These are phyloP conservation scores for Platycheirus albimanus DNA, from an alignment of 2,888 invertebrate species.

Conservation along the genomic window DNA sequence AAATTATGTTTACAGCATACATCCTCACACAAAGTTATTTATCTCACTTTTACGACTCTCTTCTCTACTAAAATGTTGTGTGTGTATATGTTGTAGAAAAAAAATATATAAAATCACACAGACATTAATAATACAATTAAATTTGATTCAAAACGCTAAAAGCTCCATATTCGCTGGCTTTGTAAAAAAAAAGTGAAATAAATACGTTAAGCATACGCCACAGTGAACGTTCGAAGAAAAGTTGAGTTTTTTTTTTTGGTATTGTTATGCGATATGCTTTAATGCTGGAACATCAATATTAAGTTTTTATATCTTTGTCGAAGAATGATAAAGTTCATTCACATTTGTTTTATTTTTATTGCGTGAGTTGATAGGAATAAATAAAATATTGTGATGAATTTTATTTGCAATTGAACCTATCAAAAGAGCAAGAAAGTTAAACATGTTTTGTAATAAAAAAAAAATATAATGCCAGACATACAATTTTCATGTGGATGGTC, in stretches of 20 bases:
- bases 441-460: neutral
- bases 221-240: neutral
- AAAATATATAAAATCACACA: neutral
- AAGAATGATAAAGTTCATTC: constrained; percentile 1
- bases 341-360: constrained; percentile 15
- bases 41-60: constrained; percentile 14
- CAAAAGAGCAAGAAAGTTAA: neutral
- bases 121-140: neutral
- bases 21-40: constrained; percentile 6
- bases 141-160: neutral
- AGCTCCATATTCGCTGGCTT: neutral
- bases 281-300: constrained; percentile 1
- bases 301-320: neutral
- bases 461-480: neutral
- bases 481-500: too few relatives aligned
- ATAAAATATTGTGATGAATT: neutral
- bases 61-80: neutral
- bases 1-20: constrained; percentile 14
- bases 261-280: neutral
- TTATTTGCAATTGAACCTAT: neutral
- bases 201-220: constrained; percentile 43
- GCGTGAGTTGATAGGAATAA: neutral
- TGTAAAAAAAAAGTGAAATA: constrained; percentile 1
- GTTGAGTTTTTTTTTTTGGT: neutral
- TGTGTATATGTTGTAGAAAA: neutral